Conservation (phyloP, 1,140 invertebrate species). For the Halesus radiatus region DNA sequence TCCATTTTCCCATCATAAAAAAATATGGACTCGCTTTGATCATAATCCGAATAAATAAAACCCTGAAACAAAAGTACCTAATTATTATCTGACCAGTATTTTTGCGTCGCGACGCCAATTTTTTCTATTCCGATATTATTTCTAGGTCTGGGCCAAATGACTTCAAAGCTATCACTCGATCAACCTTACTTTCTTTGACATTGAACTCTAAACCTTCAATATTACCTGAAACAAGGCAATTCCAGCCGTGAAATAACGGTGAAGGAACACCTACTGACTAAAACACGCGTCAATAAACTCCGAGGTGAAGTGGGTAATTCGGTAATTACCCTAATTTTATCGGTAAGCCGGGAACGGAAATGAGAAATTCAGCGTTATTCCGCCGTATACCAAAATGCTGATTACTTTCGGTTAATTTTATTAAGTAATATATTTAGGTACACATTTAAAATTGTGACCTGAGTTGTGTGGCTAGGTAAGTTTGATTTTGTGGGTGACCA, state of each 20-base stretch:
- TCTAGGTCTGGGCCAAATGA: not conserved
- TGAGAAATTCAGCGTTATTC: not conserved
- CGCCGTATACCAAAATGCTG: not conserved
- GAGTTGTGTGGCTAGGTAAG: too few relatives aligned
- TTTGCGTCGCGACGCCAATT: too few relatives aligned
- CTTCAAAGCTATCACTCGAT: not conserved
- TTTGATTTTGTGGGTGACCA: too few relatives aligned
- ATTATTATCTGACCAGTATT: too few relatives aligned
- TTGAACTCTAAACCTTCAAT: not conserved
- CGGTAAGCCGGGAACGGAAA: not conserved
- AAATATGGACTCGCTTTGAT: too few relatives aligned
- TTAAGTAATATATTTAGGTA: conserved; percentile 2
- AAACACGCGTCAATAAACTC: conserved; percentile 15
- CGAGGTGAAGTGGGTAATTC: not conserved
- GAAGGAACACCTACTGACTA: not conserved
- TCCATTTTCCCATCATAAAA: too few relatives aligned
- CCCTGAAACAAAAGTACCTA: too few relatives aligned
- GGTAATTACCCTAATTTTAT: conserved; percentile 12
- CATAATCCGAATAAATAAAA: too few relatives aligned
- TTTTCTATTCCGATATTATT: too few relatives aligned
- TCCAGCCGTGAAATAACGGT: conserved; percentile 1
- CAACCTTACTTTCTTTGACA: not conserved
- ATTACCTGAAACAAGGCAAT: conserved; percentile 1
- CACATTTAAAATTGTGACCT: not conserved
- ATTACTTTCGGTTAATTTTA: not conserved